Evolutionary conservation across 2,113 vertebrate species (phyloP).

Genomic region (Heterotis niloticus): DNA sequence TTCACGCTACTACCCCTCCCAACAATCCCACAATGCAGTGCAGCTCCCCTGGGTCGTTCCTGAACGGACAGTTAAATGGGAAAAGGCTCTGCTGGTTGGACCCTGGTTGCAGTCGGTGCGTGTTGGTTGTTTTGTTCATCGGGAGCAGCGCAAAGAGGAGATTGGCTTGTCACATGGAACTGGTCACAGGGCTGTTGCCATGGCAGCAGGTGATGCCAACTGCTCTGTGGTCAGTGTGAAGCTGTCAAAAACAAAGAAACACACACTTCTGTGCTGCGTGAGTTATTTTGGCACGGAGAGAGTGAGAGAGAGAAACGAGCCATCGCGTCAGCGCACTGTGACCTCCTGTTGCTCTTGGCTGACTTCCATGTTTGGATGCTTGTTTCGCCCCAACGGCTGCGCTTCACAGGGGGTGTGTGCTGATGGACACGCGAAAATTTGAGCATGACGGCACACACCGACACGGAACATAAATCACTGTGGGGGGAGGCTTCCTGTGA

Average conservation of each 20-base stretch:
- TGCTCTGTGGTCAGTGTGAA: too few species aligned
- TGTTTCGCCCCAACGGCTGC: not conserved
- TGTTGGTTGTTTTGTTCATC: too few species aligned
- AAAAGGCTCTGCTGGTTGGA: too few species aligned
- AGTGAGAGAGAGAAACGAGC: not conserved
- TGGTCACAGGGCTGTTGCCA: not conserved
- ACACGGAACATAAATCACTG: not conserved
- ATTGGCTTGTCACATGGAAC: not conserved
- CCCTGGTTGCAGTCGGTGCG: too few species aligned
- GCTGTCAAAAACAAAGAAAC: too few species aligned
- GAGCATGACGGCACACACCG: not conserved
- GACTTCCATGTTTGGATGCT: not conserved
- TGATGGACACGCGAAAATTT: slow-evolving; percentile 12
- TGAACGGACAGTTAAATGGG: too few species aligned
- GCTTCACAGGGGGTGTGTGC: not conserved
- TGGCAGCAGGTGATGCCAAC: not conserved
- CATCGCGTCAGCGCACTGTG: not conserved
- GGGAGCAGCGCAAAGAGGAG: too few species aligned
- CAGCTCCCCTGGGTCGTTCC: too few species aligned
- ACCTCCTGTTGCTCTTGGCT: slow-evolving; percentile 11
- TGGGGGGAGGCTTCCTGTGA: not conserved
- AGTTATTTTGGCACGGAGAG: not conserved
- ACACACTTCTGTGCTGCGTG: not conserved
- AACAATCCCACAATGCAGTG: too few species aligned
- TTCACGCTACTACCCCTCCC: too few species aligned